Base-by-base conservation (phyloP, 2,888 invertebrate genomes). In the Drosophila tripunctata region DNA sequence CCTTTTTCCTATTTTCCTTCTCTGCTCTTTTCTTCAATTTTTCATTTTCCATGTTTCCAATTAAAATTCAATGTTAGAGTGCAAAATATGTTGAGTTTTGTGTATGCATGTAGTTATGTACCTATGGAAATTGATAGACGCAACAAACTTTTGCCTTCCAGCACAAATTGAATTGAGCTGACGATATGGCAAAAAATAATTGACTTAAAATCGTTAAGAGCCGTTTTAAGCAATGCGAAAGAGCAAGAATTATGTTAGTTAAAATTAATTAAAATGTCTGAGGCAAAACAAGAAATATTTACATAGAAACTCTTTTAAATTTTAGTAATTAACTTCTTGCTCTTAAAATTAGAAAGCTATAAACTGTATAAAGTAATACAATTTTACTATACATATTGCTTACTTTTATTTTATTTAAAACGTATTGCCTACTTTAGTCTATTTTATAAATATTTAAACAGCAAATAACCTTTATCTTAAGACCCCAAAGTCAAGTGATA, bases 1-100 rank as follows among this genome's bases (percentile, higher is more conserved):
- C 31, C 15, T 14, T 12, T 40, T 22, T 12, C 22, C 14, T n/a
- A n/a, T n/a, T n/a, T 22, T 10, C 10, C 10, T 33, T 27, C 22
- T 5, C 21, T 12, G 1, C 21, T 14, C 14, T 21, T 40, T 35
- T 10, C 5, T 22, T 2, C 30, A 41, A 1, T 40, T 47, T 0
- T 12, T 27, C 24, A 56, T 44, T 47, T 47, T 27, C 24, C 66
- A 35, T 51, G 31, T 71, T 64, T 63, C 43, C 77, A 81, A 86
- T 85, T 79, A 85, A 63, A 71, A 74, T 60, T 70, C 61, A 70
- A 76, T 75, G 52, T 38, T 51, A 6, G 30, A 54, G 57, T 56
- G 36, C 27, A 10, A 27, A 27, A 27, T 8, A 27, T 27, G 27
- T 27, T 27, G 27, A 43, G 44, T 27, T 10, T 14, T 41, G 14